Conservation (phyloP, 2,888 invertebrate species). For the Trissolcus japonicus region DNA sequence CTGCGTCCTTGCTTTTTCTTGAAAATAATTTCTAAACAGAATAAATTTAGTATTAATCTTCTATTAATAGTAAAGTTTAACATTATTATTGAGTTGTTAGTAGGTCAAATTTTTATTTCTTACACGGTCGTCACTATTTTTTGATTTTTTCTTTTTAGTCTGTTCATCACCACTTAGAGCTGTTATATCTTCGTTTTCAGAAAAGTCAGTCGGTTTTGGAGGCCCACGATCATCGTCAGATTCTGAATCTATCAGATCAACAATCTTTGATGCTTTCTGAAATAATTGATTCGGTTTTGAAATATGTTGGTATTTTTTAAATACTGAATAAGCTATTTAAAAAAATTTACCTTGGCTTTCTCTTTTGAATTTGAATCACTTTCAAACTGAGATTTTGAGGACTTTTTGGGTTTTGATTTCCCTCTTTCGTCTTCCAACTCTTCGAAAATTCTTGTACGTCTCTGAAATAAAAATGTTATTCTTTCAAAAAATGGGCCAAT, state of each 20-base stretch:
- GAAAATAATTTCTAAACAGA: constrained; percentile 22
- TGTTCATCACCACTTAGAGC: constrained; percentile 27
- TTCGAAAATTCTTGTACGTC: constrained; percentile 2
- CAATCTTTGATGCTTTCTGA: constrained; percentile 15
- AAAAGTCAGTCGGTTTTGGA: neutral
- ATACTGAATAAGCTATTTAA: neutral
- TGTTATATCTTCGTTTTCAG: constrained; percentile 14
- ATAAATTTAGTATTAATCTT: constrained; percentile 3
- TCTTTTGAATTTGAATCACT: neutral
- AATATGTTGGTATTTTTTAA: neutral
- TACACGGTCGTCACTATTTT: constrained; percentile 2
- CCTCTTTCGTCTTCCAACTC: constrained; percentile 5
- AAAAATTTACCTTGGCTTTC: neutral
- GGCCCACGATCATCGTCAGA: constrained; percentile 25
- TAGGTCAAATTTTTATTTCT: neutral
- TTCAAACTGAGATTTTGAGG: neutral
- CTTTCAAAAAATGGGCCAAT: no score
- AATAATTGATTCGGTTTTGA: neutral
- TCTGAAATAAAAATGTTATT: constrained; percentile 1
- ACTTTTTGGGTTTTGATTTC: neutral
- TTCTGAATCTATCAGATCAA: constrained; percentile 36
- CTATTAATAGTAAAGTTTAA: neutral
- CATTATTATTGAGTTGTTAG: neutral
- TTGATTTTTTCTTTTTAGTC: constrained; percentile 13
- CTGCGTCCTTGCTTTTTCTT: constrained; percentile 77